phyloP scores from a whole-genome alignment of 1,140 invertebrate genomes.

The Delia radicum region DNA sequence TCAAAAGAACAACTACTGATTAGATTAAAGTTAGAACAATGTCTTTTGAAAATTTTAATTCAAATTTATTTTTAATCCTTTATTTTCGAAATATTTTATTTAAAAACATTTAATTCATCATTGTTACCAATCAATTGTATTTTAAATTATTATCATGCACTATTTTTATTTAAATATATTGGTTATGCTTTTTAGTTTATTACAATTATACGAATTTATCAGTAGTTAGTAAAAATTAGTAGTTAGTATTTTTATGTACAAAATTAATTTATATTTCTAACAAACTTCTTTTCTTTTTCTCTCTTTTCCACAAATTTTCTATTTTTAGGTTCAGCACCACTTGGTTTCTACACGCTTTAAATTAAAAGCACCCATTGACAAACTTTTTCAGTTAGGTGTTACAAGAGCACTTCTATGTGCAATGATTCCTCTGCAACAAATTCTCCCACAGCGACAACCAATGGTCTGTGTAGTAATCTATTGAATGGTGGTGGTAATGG shows the following conservation, averaged over 20 bases:
- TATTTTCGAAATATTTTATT: too few species aligned
- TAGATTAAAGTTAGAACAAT: too few species aligned
- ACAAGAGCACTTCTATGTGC: conserved; percentile 55
- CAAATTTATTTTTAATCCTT: too few species aligned
- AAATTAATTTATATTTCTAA: not conserved
- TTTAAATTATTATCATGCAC: not conserved
- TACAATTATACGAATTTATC: not conserved
- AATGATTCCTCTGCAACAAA: conserved; percentile 30
- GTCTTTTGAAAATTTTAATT: too few species aligned
- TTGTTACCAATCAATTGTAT: not conserved
- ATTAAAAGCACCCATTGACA: conserved; percentile 62
- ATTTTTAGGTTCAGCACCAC: conserved; percentile 50
- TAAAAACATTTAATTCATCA: not conserved
- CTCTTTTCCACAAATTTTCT: not conserved
- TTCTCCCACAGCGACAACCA: conserved; percentile 11
- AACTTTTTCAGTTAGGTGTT: conserved; percentile 66
- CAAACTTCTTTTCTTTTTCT: not conserved
- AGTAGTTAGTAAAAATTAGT: not conserved
- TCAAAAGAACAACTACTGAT: too few species aligned
- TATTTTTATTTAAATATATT: conserved; percentile 13
- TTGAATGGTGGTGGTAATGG: conserved; percentile 8
- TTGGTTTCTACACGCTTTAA: conserved; percentile 66
- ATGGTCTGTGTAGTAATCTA: conserved; percentile 28
- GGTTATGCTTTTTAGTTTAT: not conserved
- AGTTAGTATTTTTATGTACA: too few species aligned